Evolutionary conservation across 35 echinoderm and acorn worm species (phyloP).

Genomic region (Apostichopus californicus): DNA sequence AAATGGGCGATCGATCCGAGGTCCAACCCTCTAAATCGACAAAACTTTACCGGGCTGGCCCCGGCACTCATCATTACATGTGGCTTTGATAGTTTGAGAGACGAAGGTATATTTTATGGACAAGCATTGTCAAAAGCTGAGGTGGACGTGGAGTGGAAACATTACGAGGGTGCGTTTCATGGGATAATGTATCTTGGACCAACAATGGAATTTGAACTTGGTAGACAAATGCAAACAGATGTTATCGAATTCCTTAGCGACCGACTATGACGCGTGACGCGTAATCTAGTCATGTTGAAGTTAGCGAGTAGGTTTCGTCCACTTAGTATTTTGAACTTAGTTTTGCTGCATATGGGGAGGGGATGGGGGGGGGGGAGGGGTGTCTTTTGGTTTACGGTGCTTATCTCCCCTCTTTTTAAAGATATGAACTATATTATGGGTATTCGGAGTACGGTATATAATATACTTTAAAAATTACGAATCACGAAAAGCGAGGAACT

Average conservation of each 20-base stretch:
- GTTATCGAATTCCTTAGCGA: neutral
- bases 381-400: no score
- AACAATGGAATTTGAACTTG: conserved; percentile 51
- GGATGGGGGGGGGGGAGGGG: no score
- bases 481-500: no score
- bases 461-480: no score
- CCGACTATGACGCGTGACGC: neutral
- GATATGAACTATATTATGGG: no score
- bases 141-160: conserved; percentile 61
- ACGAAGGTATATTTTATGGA: conserved; percentile 80
- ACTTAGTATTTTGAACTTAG: no score
- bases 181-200: conserved; percentile 65
- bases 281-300: no score
- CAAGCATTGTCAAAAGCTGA: conserved; percentile 53
- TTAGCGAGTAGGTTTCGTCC: no score
- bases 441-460: no score
- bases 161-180: conserved; percentile 88
- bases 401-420: no score
- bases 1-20: conserved; percentile 52
- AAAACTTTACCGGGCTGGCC: conserved; percentile 62
- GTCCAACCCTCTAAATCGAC: conserved; percentile 59
- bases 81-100: conserved; percentile 83
- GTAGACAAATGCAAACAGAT: conserved; percentile 25
- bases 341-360: no score
- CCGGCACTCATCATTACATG: conserved; percentile 78